Evolutionary conservation across 2,888 invertebrate species (phyloP), one percentile per base, ranked within the genome.

Genomic region (Melieria picta): DNA sequence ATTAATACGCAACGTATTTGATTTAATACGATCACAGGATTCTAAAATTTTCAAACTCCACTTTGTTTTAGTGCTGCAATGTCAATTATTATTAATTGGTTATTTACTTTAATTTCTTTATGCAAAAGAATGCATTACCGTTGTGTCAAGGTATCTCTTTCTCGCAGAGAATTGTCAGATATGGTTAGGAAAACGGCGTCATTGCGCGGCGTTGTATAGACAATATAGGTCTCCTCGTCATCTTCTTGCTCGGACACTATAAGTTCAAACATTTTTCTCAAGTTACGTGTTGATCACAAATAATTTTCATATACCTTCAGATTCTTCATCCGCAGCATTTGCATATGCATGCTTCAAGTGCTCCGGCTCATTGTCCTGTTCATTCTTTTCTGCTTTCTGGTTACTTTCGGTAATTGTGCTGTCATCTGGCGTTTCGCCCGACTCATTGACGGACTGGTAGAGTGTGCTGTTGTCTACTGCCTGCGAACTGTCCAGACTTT

Each of bases 1-100:
- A 76, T 88, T 88, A 50, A 91, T 87, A 62, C 89, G 88, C 50
- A 92, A 82, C 7, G 88, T 89, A 47, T 89, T 84, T 4, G 87
- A 83, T 74, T 85, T 86, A 4, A 86, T 81, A 9, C 86, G 83
- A 75, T 89, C 88, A 80, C 90, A 90, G 30, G 87, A 88, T 74
- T 88, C 85, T 65, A 91, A 82, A 4, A 88, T 88, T 76, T 88
- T 88, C 1, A 90, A 78, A 64, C 88, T 87, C 90, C 90, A 91
- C 74, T 85, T 87, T 0, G 85, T 83, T 76, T 83, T 83, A 0
- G 87, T 88, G 69, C 86, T 87, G 42, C 69, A 74, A 73, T 69
- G 5, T 7, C 47, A 62, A 42, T 9, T 11, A 47, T 57, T 52
- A 46, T 47, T 7, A 65, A 46, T 11, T 46, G 2, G 2, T 47